Base-by-base conservation (phyloP, 2,113 vertebrate species). In the Calidris pygmaea region DNA sequence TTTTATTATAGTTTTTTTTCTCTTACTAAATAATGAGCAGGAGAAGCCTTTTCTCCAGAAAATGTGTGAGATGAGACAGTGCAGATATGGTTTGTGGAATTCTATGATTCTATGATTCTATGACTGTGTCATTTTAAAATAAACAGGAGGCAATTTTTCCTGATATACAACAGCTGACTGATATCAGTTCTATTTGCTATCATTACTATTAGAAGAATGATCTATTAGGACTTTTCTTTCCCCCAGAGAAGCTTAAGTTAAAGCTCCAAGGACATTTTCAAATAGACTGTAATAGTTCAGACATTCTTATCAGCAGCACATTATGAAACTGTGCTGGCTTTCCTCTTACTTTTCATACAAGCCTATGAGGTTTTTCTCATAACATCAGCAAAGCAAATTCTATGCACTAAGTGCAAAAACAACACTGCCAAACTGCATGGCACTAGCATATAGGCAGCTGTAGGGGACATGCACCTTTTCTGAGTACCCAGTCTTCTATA, bases 221-320 rank as follows among this genome's bases (percentile, higher is more conserved):
- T 96, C 56, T 97, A 89, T 95, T 95, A 97, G 65, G 76, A 60
- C 90, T 97, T 94, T 87, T 93, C 73, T 95, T 97, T 92, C 43
- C 89, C 90, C 90, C 35, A 79, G 87, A 96, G 90, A 94, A 76
- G 12, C 71, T 85, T 70, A 93, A 94, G 86, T 85, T 78, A 97
- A 97, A 92, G 52, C 84, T 94, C 70, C 96, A 97, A 97, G 90
- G 96, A 77, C 97, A 77, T 91, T 96, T 94, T 72, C 91, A 95
- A 96, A 92, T 80, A 80, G 91, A 86, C 66, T 88, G 71, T 55
- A 88, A 74, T 65, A 85, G 81, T 87, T 94, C 94, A 97, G 88
- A 85, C 68, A 43, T 52, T 84, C 75, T 96, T 96, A 96, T 95
- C 95, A 87, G 77, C 43, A 77, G 82, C 21, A 85, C 37, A 45